These are phyloP conservation scores for Hemicentrotus pulcherrimus DNA, from an alignment of 35 echinoderm and acorn worm genomes.

Conservation along the genomic window DNA sequence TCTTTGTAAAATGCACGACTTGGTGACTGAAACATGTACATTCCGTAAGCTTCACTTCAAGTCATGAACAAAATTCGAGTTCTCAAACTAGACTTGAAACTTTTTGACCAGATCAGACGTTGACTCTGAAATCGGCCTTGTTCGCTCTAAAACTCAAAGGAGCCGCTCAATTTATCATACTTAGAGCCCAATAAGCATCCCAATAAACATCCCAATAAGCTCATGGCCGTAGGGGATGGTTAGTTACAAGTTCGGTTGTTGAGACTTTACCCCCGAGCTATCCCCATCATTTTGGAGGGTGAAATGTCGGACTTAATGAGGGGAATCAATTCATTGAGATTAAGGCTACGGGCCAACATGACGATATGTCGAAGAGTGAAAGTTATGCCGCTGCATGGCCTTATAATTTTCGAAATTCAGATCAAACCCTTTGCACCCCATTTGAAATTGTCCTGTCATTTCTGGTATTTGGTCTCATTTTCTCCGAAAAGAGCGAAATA, in stretches of 20 bases:
- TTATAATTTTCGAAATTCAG: not conserved
- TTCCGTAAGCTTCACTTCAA: no score
- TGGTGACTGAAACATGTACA: no score
- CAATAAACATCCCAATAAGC: not conserved
- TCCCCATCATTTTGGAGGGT: not conserved
- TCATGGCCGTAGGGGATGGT: not conserved
- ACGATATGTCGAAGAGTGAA: constrained; percentile 3
- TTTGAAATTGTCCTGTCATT: not conserved
- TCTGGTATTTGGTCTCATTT: not conserved
- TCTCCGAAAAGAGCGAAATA: not conserved
- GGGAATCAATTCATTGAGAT: constrained; percentile 1
- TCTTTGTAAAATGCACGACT: no score
- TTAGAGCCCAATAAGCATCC: not conserved
- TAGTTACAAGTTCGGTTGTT: not conserved
- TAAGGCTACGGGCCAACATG: not conserved
- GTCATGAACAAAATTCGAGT: no score
- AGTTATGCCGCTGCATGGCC: not conserved
- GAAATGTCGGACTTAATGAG: not conserved
- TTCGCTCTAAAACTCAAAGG: not conserved
- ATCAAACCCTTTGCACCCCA: not conserved
- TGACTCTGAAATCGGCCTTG: not conserved
- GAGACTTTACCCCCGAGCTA: not conserved
- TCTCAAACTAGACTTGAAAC: no score
- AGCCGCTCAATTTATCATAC: not conserved
- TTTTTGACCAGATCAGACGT: no score